These are phyloP conservation scores for Acrossocheilus fasciatus DNA, from an alignment of 2,797 vertebrate genomes.

Conservation along the genomic window DNA sequence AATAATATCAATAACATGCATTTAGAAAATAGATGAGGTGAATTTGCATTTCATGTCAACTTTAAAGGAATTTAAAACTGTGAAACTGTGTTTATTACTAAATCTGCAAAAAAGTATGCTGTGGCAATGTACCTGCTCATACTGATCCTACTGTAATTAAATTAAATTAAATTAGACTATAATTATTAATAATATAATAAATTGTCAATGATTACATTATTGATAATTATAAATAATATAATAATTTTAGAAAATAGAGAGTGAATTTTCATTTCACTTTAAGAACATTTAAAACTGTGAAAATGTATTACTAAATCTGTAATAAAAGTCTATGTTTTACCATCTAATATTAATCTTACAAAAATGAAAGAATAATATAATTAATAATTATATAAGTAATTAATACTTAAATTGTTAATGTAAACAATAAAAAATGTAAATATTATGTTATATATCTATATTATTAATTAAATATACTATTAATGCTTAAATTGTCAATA, in stretches of 20 bases:
- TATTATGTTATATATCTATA: no score
- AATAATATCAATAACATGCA: not conserved
- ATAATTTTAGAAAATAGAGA: no score
- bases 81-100: not conserved
- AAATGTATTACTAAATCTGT: not conserved
- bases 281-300: no score
- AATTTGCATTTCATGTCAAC: not conserved
- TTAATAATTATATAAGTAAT: not conserved
- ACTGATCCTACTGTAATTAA: not conserved
- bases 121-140: not conserved
- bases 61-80: not conserved
- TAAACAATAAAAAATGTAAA: no score
- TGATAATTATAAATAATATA: not conserved
- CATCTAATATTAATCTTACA: not conserved
- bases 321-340: not conserved
- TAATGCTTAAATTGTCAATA: not conserved
- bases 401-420: not conserved
- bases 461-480: not conserved
- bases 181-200: not conserved
- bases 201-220: not conserved
- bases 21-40: not conserved
- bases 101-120: not conserved
- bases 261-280: no score
- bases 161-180: not conserved
- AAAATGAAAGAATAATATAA: not conserved